Base-by-base conservation (phyloP, 2,797 vertebrate species). In the Danio aesculapii region DNA sequence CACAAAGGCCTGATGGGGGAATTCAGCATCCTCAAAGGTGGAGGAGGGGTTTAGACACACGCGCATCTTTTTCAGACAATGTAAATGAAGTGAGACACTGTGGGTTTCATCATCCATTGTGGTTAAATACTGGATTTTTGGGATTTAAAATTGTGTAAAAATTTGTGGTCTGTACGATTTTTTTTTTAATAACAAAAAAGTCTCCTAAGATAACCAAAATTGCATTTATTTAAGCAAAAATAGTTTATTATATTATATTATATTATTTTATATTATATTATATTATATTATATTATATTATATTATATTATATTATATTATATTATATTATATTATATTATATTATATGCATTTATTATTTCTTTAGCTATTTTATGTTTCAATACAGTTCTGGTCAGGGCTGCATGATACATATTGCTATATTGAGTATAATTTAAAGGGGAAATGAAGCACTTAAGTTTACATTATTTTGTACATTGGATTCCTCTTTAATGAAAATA, bases 1-100 rank as follows among this genome's bases (percentile, higher is more conserved):
- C 19, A 64, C 57, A 73, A 73, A 73, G 47, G 70, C 52, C 50
- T 52, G 66, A 49, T 70, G 72, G 55, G 16, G 79, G 64, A 61
- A 52, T 55, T 77, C 69, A 41, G 46, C 19, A 41, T 58, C 49
- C 59, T 80, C 39, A 57, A 50, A 72, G 59, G 44, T 61, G 63
- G 53, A 61, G 68, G 71, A 62, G 75, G 72, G 75, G 49, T 50
- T 52, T n/a, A 77, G 52, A 72, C 47, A 72, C 50, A 9, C 21
- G 41, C 53, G 14, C 67, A 8, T 66, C 11, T 19, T n/a, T 78
- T 79, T 46, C 17, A 70, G 55, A 41, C 30, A 71, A 3, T 71
- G n/a, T 62, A 46, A 44, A 12, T 71, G 46, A 61, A 52, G 62
- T 62, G 6, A 52, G 47, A 62, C 44, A 6, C 46, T 41, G 21